These are phyloP conservation scores for Tetragnatha montana DNA, from an alignment of 2,888 invertebrate genomes.

Conservation along the genomic window DNA sequence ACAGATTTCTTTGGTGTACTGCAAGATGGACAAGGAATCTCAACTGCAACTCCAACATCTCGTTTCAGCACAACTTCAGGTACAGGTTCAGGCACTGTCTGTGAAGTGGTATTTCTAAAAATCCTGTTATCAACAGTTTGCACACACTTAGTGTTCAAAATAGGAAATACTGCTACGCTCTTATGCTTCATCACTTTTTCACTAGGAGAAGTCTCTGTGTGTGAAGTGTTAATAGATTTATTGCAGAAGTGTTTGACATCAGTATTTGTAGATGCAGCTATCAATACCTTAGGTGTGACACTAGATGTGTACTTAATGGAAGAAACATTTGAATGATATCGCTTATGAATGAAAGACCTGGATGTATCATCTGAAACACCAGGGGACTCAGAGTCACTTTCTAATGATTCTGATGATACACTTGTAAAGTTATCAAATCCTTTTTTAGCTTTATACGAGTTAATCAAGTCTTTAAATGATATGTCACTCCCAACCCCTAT, in stretches of 20 bases:
- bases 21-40: conserved; percentile 27
- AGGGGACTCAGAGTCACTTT: conserved; percentile 62
- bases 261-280: conserved; percentile 50
- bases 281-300: conserved; percentile 4
- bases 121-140: conserved; percentile 40
- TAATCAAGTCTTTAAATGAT: conserved; percentile 15
- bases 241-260: conserved; percentile 26
- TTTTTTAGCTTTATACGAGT: conserved; percentile 32
- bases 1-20: conserved; percentile 45
- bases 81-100: neutral
- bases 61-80: conserved; percentile 1
- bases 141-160: conserved; percentile 39
- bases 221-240: conserved; percentile 50
- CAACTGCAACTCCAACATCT: conserved; percentile 36
- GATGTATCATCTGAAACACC: conserved; percentile 25
- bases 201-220: neutral
- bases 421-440: conserved; percentile 39
- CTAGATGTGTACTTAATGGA: neutral
- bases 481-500: conserved; percentile 77
- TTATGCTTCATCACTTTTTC: conserved; percentile 28
- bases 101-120: conserved; percentile 29
- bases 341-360: neutral
- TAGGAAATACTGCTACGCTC: conserved; percentile 17
- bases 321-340: conserved; percentile 12
- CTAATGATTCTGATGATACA: conserved; percentile 65